Evolutionary conservation across 64 coral and sea anemone genomes (phyloP), one percentile per base, ranked within the genome.

Genomic region (Platygyra sinensis): DNA sequence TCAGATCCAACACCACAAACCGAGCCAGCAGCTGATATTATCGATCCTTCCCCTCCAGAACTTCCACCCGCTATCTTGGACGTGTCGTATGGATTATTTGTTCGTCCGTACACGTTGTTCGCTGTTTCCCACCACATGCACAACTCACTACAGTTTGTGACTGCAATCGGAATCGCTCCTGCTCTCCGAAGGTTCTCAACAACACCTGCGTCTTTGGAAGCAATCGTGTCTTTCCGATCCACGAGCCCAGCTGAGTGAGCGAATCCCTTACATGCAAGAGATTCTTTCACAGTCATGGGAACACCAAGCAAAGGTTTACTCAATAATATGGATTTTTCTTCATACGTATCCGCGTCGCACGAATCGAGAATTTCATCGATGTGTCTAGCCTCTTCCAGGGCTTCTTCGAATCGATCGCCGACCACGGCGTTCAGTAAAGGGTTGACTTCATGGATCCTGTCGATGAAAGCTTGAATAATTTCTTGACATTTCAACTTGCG

Each of bases 91-190:
- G 95, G 95, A 36, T 97, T 97, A 52, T 94, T 93, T 0, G 95
- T 97, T 32, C 95, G 76, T 27, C 95, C 95, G 12, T 97, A 93
- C 9, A 97, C 76, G 17, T 94, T 94, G 52, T 97, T 97, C 7
- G 72, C 74, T 5, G 95, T 97, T 39, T 97, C 95, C 91, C 88
- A 94, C 95, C 95, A 97, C 92, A 91, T 91, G 32, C 91, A 97
- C 32, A 97, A 62, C 31, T 97, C 95, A 54, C 95, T 97, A n/a
- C 95, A 97, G 76, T 97, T 97, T 19, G 95, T 97, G 22, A 97
- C 91, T 50, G 95, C 95, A 16, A 94, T 69, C 25, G 92, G 91
- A 14, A 97, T 91, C 0, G 95, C 95, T 27, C 95, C 95, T 5
- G 91, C 92, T 60, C 69, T 28, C 24, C 67, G 85, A 32, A 97